Conservation (phyloP, 2,113 vertebrate genomes). For the Regulus satrapa region DNA sequence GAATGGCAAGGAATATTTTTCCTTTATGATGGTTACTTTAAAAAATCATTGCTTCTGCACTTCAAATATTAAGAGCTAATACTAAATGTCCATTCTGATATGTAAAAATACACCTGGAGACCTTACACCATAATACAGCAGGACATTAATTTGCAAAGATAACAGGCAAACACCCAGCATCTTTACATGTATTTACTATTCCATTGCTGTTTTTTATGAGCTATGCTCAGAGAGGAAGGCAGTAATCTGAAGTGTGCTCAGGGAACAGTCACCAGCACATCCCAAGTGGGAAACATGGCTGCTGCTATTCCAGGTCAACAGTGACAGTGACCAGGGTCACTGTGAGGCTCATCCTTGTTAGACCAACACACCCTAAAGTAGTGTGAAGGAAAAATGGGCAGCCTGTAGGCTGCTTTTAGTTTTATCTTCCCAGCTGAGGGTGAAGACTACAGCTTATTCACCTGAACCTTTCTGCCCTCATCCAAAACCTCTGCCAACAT, state of each 20-base stretch:
- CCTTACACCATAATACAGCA: background rate
- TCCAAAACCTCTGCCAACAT: background rate
- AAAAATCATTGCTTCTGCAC: background rate
- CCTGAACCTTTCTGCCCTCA: background rate
- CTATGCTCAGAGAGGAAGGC: background rate
- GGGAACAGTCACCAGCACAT: background rate
- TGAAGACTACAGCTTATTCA: background rate
- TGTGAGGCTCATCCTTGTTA: background rate
- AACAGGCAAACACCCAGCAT: background rate
- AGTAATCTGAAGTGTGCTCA: background rate
- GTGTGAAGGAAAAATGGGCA: background rate
- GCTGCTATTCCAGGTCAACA: background rate
- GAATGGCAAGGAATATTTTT: background rate
- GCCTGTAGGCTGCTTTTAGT: background rate
- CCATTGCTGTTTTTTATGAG: background rate
- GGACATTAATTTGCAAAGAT: background rate
- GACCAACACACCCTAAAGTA: background rate
- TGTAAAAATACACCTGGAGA: background rate
- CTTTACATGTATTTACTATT: background rate
- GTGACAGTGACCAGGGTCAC: background rate
- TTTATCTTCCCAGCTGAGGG: background rate
- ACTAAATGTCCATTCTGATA: background rate
- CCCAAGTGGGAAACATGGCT: fast-evolving
- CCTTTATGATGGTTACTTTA: background rate
- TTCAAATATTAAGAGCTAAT: background rate